phyloP scores from a whole-genome alignment of 2,888 invertebrate species.

The Trypoxylon attenuatum region DNA sequence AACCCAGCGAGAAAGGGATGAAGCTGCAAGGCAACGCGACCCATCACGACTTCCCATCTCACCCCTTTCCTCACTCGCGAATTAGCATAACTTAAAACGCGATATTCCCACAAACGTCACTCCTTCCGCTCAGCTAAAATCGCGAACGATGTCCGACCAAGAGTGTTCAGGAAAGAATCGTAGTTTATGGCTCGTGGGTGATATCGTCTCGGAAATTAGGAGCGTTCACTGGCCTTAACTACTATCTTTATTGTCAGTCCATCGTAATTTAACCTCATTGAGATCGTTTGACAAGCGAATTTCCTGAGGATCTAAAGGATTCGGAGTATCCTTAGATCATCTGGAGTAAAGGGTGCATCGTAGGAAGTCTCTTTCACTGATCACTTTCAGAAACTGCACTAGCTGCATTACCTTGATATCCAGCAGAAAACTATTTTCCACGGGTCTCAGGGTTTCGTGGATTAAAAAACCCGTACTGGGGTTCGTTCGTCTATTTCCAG shows the following conservation, averaged over 20 bases:
- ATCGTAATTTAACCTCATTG: neutral
- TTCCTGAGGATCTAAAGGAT: neutral
- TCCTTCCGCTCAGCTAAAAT: conserved; percentile 58
- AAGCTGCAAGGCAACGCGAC: neutral
- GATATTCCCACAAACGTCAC: conserved; percentile 62
- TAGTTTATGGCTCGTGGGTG: conserved; percentile 28
- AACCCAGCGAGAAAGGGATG: neutral
- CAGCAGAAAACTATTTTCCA: neutral
- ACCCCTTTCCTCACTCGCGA: conserved; percentile 38
- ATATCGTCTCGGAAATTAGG: conserved; percentile 27
- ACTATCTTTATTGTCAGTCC: neutral
- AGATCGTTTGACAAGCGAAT: neutral
- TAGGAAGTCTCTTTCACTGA: neutral
- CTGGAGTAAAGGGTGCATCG: no score
- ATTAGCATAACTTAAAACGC: conserved; percentile 70
- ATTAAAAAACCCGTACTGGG: no score
- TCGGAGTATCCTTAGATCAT: no score
- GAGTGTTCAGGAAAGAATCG: conserved; percentile 41
- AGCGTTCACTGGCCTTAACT: conserved; percentile 10
- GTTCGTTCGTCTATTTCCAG: no score
- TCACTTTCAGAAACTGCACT: neutral
- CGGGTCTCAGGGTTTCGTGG: neutral
- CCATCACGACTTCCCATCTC: conserved; percentile 9
- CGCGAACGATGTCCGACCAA: conserved; percentile 36
- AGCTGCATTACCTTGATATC: neutral